Evolutionary conservation across 2,888 invertebrate species (phyloP).

Genomic region (Cartodere bifasciata): DNA sequence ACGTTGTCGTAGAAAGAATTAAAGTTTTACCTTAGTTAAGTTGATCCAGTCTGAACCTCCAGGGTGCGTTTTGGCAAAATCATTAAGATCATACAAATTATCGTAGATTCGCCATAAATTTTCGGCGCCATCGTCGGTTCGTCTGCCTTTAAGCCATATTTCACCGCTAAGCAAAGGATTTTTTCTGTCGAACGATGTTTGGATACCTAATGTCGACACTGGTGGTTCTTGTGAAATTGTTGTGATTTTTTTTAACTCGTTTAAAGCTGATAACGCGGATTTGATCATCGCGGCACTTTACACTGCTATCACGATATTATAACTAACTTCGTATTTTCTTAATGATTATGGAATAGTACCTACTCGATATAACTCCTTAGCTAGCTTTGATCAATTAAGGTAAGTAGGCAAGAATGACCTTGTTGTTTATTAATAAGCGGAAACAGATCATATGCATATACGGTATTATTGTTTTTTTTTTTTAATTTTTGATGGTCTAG

Average conservation of each 20-base stretch:
- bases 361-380: too few relatives aligned
- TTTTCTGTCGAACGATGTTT: slow-evolving; percentile 13
- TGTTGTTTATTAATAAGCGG: too few relatives aligned
- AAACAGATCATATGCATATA: too few relatives aligned
- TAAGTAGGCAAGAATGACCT: too few relatives aligned
- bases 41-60: slow-evolving; percentile 66
- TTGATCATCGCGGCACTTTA: too few relatives aligned
- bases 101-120: slow-evolving; percentile 63
- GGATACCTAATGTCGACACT: slow-evolving; percentile 20
- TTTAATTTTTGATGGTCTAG: too few relatives aligned
- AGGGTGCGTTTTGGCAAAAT: slow-evolving; percentile 68
- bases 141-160: slow-evolving; percentile 51
- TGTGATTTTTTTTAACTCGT: not conserved
- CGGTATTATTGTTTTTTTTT: too few relatives aligned
- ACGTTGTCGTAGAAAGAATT: slow-evolving; percentile 1
- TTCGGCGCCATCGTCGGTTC: slow-evolving; percentile 58
- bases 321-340: too few relatives aligned
- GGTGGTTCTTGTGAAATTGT: not conserved
- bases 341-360: too few relatives aligned
- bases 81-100: slow-evolving; percentile 67
- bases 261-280: not conserved
- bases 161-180: slow-evolving; percentile 10
- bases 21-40: slow-evolving; percentile 44
- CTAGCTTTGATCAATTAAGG: too few relatives aligned
- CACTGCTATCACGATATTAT: too few relatives aligned